Conservation (phyloP, 2,888 invertebrate genomes). For the Aethes cnicana region DNA sequence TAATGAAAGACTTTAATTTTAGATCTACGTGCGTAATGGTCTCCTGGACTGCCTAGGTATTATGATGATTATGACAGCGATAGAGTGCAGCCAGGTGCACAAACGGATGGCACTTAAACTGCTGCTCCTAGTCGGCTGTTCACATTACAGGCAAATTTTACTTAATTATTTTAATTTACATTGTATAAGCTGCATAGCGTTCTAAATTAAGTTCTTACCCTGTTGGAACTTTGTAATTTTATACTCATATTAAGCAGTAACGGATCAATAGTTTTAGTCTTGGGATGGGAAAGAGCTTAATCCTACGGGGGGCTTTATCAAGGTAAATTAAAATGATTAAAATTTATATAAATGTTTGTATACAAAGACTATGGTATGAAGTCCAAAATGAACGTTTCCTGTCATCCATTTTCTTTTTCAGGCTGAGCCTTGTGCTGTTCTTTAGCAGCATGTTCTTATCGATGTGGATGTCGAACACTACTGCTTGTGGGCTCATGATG, state of each 20-base stretch:
- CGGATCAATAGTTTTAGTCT: too few relatives aligned
- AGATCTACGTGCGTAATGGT: conserved; percentile 55
- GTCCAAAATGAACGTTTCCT: background rate
- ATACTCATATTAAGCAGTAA: too few relatives aligned
- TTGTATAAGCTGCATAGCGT: too few relatives aligned
- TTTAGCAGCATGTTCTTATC: conserved; percentile 57
- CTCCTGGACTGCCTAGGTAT: conserved; percentile 56
- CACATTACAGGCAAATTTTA: conserved; percentile 71
- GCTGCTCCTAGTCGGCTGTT: conserved; percentile 60
- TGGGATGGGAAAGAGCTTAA: too few relatives aligned
- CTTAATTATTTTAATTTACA: too few relatives aligned
- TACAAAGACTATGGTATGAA: too few relatives aligned
- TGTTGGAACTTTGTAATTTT: too few relatives aligned
- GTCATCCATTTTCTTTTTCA: conserved; percentile 35
- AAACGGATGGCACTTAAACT: conserved; percentile 58
- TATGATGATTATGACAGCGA: conserved; percentile 55
- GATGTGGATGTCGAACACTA: conserved; percentile 60
- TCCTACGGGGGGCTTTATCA: too few relatives aligned
- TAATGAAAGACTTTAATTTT: conserved; percentile 6
- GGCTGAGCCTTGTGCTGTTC: conserved; percentile 64
- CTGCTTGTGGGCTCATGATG: conserved; percentile 68
- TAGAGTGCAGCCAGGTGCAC: conserved; percentile 56
- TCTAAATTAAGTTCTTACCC: too few relatives aligned
- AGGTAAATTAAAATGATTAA: too few relatives aligned
- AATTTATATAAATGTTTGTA: too few relatives aligned